These are phyloP conservation scores for Metacarcinus magister DNA, from an alignment of 2,888 invertebrate genomes.

Conservation along the genomic window DNA sequence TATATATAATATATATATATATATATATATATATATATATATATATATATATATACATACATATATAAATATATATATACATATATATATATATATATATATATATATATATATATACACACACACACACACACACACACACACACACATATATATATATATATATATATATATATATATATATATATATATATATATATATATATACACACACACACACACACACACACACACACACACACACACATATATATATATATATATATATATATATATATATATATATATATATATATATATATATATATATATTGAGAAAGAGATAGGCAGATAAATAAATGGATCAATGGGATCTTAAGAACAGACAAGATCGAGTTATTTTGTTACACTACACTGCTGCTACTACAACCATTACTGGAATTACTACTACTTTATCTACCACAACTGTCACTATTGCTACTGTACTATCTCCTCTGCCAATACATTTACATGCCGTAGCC, in stretches of 20 bases:
- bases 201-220: conserved; percentile 58
- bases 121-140: conserved; percentile 48
- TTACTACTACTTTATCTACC: too few relatives aligned
- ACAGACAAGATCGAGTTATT: too few relatives aligned
- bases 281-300: conserved; percentile 57
- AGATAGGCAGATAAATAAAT: too few relatives aligned
- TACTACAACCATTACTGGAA: too few relatives aligned
- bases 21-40: conserved; percentile 37
- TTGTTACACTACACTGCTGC: too few relatives aligned
- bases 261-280: conserved; percentile 67
- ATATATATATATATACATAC: conserved; percentile 55
- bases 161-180: conserved; percentile 71
- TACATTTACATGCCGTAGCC: too few relatives aligned
- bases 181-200: conserved; percentile 73
- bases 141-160: conserved; percentile 69
- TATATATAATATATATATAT: not conserved
- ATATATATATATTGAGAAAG: too few relatives aligned
- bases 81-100: conserved; percentile 69
- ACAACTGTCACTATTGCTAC: too few relatives aligned
- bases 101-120: conserved; percentile 65
- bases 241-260: conserved; percentile 59
- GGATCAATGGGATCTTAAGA: too few relatives aligned
- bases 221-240: not conserved
- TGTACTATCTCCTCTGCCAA: too few relatives aligned
- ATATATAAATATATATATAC: conserved; percentile 41